phyloP scores from a whole-genome alignment of 1,140 invertebrate species.

The Diachasma alloeum region DNA sequence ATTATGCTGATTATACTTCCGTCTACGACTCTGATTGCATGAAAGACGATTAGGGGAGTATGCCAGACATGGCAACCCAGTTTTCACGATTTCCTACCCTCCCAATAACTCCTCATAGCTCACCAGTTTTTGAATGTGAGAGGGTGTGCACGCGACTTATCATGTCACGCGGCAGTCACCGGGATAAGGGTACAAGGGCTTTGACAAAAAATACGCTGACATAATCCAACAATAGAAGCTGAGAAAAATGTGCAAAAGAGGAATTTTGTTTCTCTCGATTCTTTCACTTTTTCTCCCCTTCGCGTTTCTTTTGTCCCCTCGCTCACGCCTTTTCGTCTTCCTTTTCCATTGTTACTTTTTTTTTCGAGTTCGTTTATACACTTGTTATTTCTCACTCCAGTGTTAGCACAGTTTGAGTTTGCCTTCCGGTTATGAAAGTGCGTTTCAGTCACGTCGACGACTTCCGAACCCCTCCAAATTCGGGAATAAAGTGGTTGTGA shows the following conservation, averaged over 20 bases:
- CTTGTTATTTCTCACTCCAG: background rate
- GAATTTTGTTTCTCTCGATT: background rate
- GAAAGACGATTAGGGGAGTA: slow-evolving; percentile 27
- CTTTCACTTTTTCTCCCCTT: background rate
- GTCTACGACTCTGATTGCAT: background rate
- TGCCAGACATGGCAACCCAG: slow-evolving; percentile 28
- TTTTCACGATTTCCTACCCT: slow-evolving; percentile 11
- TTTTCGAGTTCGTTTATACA: background rate
- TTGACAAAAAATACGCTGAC: background rate
- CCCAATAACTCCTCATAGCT: background rate
- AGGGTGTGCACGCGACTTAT: slow-evolving; percentile 50
- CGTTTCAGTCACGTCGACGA: background rate
- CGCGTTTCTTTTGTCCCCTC: background rate
- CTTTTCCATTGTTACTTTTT: background rate
- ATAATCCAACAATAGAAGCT: background rate
- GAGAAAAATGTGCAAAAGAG: background rate
- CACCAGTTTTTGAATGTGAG: background rate
- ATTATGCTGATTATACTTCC: background rate
- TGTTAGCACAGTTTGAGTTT: slow-evolving; percentile 3
- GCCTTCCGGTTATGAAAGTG: background rate
- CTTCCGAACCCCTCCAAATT: background rate
- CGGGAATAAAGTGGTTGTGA: slow-evolving; percentile 15
- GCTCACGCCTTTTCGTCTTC: too few relatives aligned
- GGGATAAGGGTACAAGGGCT: background rate
- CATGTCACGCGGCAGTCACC: slow-evolving; percentile 47